Base-by-base conservation (phyloP, 2,888 invertebrate genomes). In the Harmothoe impar region DNA sequence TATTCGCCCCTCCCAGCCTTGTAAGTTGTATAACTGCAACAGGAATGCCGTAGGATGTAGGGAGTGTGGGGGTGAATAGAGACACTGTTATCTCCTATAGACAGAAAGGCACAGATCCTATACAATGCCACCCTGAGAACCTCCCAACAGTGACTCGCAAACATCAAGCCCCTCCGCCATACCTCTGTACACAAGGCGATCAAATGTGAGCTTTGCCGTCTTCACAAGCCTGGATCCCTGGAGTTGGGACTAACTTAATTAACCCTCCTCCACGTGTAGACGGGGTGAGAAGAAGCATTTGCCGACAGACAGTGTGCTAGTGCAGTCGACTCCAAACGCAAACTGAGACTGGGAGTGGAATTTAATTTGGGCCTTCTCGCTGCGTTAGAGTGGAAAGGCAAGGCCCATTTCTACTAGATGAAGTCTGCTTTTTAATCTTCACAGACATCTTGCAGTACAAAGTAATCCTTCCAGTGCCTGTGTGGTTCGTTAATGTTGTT, bases 171-270 rank as follows among this genome's bases (percentile, higher is more conserved):
- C 72, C 7, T 72, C 72, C 72, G 3, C 31, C 25, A 72, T 72
- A 72, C 72, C 25, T 72, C 72, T 72, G 72, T 72, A 72, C 25
- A 72, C 72, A 72, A 15, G n/a, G n/a, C 31, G 29, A 72, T 72
- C 72, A 72, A 72, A 72, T 72, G 72, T 72, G 72, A 72, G 72
- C 72, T 29, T 72, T 72, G 72, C 72, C 3, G 20, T n/a, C 62
- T n/a, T n/a, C 62, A n/a, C 62, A 20, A 62, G n/a, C 72, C 72
- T 29, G n/a, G 29, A 25, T 72, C 72, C 72, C 29, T 15, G 72
- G 15, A 29, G 72, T 72, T 72, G 12, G 72, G 29, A 72, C 5
- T 72, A 72, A 72, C 72, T 72, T 72, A 29, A 72, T 72, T 72
- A 72, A 72, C 3, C 25, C 72, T 25, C 72, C 25, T 72, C 72